Conservation (phyloP, 2,888 invertebrate genomes). For the Tetragonisca angustula region DNA sequence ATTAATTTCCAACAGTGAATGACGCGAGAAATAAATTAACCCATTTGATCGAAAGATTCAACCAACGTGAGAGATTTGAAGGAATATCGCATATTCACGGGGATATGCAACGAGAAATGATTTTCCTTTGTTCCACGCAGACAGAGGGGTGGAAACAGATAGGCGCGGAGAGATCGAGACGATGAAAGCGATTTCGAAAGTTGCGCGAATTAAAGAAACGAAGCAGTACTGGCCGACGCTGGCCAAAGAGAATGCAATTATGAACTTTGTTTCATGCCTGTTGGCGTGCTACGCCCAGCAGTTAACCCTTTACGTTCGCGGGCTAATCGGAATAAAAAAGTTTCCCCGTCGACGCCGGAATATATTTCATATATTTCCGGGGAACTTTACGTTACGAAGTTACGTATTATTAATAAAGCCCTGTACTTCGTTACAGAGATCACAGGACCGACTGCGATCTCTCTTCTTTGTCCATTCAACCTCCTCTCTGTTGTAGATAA, state of each 20-base stretch:
- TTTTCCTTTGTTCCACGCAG: too few relatives aligned
- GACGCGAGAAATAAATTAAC: too few relatives aligned
- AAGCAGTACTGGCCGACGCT: slow-evolving; percentile 2
- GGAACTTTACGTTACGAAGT: slow-evolving; percentile 30
- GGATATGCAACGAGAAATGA: background rate
- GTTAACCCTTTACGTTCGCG: slow-evolving; percentile 51
- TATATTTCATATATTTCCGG: slow-evolving; percentile 14
- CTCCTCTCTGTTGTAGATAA: too few relatives aligned
- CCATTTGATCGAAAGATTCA: too few relatives aligned
- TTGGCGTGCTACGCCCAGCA: slow-evolving; percentile 36
- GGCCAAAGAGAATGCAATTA: slow-evolving; percentile 55
- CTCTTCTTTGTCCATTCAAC: background rate
- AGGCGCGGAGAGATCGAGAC: background rate
- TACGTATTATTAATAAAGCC: slow-evolving; percentile 34
- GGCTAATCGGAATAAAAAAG: slow-evolving; percentile 44
- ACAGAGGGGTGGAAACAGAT: too few relatives aligned
- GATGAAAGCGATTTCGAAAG: slow-evolving; percentile 15
- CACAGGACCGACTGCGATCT: slow-evolving; percentile 23
- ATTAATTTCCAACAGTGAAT: too few relatives aligned
- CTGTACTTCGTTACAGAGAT: slow-evolving; percentile 30
- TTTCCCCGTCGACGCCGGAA: slow-evolving; percentile 24
- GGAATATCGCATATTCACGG: background rate
- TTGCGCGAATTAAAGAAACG: slow-evolving; percentile 49
- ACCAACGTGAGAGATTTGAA: background rate
- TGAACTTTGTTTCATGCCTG: slow-evolving; percentile 56